Percentiles rank a stretch among this genome's conserved stretches.
These are phyloP conservation scores for Crocallis elinguaria DNA, from an alignment of 2,888 invertebrate genomes.

Conservation along the genomic window DNA sequence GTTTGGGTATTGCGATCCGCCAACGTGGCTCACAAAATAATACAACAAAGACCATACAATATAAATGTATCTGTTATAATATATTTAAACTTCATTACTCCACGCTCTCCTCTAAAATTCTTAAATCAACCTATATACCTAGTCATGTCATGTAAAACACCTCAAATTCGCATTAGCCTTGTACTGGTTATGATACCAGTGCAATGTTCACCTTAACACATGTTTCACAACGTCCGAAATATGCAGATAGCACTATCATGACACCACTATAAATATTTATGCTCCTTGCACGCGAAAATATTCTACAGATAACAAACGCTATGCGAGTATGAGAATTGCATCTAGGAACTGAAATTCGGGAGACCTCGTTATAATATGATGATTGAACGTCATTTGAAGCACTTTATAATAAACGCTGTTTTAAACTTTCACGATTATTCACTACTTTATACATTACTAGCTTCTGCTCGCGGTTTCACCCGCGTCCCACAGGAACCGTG, in stretches of 20 bases:
- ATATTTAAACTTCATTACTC: no score
- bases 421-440: no score
- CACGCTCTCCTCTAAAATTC: no score
- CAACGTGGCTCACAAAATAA: no score
- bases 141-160: background rate
- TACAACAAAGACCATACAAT: no score
- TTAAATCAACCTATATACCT: no score
- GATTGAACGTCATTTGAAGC: background rate
- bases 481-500: no score
- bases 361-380: background rate
- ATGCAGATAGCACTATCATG: slow-evolving; percentile 26
- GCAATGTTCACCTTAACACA: slow-evolving; percentile 18
- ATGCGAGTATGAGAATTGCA: slow-evolving; percentile 1
- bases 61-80: no score
- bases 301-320: slow-evolving; percentile 20
- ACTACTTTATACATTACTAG: no score
- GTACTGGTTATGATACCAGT: slow-evolving; percentile 2
- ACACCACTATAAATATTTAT: slow-evolving; percentile 34
- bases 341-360: slow-evolving; percentile 1
- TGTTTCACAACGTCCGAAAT: slow-evolving; percentile 26
- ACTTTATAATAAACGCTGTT: background rate
- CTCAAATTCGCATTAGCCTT: background rate
- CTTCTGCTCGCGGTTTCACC: no score
- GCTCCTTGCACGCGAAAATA: slow-evolving; percentile 26
- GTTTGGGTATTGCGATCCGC: no score